Evolutionary conservation across 2,888 invertebrate genomes (phyloP), one percentile per base, ranked within the genome.

Genomic region (Electrophaes corylata): DNA sequence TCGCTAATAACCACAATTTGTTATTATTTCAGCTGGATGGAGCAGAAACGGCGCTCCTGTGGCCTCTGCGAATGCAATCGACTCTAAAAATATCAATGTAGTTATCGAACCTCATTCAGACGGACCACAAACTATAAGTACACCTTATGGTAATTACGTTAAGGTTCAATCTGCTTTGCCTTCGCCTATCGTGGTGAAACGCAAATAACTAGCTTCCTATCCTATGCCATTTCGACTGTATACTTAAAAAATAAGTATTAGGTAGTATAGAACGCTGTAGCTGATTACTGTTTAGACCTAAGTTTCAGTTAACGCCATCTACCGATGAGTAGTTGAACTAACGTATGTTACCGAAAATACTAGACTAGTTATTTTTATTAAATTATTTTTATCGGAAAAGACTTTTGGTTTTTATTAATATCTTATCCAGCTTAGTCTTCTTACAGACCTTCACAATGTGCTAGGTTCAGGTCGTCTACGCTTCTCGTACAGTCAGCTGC

Each of bases 101-200:
- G 67, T 76, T 0, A 60, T 76, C 4, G 82, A 84, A 20, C 83
- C 84, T 0, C 82, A 83, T 47, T 59, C 71, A 1, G 71, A 68
- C 1, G 87, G 81, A 29, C 89, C 89, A 6, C 88, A 85, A 52
- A 89, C 88, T 1, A 86, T 89, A 4, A 86, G 83, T 65, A 89
- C 89, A 0, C 89, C 89, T 0, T 89, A 81, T 44, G 89, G 89
- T 3, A 81, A 86, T 50, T 88, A 88, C 33, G 72, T 88, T 20
- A 84, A 76, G 62, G 53, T 81, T 4, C 74, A 76, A 23, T 26
- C 70, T 3, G 53, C 66, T 8, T 60, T 53, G 40, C 47, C 57
- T 6, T 23, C 39, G 5, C 41, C 59, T 1, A 26, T 44, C 51
- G 37, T 43, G 0, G 33, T 23, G 1, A 46, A 48, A 49, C 26